Conservation (phyloP, 2,113 vertebrate genomes). For the Scalopus aquaticus region DNA sequence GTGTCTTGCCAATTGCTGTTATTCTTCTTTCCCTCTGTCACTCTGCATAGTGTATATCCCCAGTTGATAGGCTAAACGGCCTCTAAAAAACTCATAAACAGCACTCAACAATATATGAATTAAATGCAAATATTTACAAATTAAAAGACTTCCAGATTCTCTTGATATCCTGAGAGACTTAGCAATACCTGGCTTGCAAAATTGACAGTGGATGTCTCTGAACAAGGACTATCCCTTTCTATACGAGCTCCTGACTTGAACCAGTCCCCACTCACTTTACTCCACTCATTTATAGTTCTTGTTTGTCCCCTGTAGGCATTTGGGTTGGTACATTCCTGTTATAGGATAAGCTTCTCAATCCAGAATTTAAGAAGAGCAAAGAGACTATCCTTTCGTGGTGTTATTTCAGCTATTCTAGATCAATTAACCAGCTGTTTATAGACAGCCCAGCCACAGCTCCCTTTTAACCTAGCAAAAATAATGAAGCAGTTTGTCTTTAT, state of each 20-base stretch:
- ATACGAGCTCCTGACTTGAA: neutral
- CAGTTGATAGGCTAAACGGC: neutral
- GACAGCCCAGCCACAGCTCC: neutral
- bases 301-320: neutral
- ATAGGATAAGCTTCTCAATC: neutral
- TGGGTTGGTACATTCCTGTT: neutral
- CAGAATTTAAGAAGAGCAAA: neutral
- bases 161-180: neutral
- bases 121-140: neutral
- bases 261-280: neutral
- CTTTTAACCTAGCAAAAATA: neutral
- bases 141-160: neutral
- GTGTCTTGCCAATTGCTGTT: neutral
- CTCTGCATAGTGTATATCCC: neutral
- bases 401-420: slow-evolving; percentile 14
- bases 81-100: neutral
- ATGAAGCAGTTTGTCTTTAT: neutral
- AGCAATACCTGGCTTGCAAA: neutral
- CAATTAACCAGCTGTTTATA: slow-evolving; percentile 31
- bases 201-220: too few species aligned
- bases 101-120: neutral
- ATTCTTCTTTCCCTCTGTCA: neutral
- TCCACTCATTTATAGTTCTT: neutral
- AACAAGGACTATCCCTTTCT: neutral
- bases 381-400: neutral